A percentile compares a stretch with the other conserved stretches of the same genome.
phyloP scores from a whole-genome alignment of 2,888 invertebrate genomes.

The Trichogramma dendrolimi region DNA sequence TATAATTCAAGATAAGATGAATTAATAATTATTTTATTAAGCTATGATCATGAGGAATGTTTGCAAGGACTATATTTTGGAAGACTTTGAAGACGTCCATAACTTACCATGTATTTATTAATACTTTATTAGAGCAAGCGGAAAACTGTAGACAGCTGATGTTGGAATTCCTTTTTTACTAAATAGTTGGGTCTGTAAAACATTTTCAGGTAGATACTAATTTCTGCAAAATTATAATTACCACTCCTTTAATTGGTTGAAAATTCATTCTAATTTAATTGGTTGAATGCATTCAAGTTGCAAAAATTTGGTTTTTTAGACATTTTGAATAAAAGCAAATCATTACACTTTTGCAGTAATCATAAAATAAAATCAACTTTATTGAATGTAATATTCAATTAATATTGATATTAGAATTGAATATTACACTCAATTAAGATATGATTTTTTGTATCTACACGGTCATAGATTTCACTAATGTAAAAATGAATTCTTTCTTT shows the following conservation, averaged over 20 bases:
- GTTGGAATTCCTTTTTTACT: slow-evolving; percentile 46
- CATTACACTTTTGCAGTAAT: too few species aligned
- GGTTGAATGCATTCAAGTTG: neutral
- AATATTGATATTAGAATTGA: too few species aligned
- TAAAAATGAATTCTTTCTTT: too few species aligned
- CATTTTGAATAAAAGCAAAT: neutral
- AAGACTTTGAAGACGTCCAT: neutral
- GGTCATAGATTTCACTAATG: too few species aligned
- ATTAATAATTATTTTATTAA: neutral
- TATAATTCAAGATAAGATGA: neutral
- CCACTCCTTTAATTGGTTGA: neutral
- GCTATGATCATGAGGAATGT: neutral
- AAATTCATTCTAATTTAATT: neutral
- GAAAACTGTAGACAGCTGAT: slow-evolving; percentile 47
- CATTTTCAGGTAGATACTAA: slow-evolving; percentile 60
- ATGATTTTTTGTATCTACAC: too few species aligned
- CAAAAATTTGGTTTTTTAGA: neutral
- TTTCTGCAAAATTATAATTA: slow-evolving; percentile 43
- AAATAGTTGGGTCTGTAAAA: slow-evolving; percentile 59
- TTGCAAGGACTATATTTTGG: neutral
- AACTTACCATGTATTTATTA: slow-evolving; percentile 39
- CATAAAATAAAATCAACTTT: too few species aligned
- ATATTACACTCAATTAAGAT: too few species aligned
- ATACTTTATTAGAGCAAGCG: slow-evolving; percentile 29
- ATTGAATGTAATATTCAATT: too few species aligned